Conservation (phyloP, 2,113 vertebrate genomes). For the Callocephalon fimbriatum region DNA sequence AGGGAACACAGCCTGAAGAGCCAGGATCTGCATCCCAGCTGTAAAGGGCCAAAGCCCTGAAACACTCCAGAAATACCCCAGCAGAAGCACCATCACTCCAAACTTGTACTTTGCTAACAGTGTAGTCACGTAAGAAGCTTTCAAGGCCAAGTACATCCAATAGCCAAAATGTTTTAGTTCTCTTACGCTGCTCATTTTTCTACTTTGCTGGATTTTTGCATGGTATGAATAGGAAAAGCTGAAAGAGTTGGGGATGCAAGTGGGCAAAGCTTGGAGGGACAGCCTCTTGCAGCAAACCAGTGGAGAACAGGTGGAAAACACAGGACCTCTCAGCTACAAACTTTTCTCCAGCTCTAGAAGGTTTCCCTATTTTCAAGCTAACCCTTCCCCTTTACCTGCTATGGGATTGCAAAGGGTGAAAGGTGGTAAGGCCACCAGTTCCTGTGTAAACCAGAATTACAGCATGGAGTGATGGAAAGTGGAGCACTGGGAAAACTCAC, state of each 20-base stretch:
- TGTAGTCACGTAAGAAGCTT: accelerated
- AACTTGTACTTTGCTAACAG: accelerated
- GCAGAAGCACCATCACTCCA: not conserved
- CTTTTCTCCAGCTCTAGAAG: not conserved
- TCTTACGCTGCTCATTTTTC: not conserved
- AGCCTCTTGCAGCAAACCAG: not conserved
- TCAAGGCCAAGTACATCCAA: not conserved
- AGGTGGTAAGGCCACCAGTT: not conserved
- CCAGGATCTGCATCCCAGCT: not conserved
- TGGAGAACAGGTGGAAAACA: not conserved
- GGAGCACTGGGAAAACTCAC: not conserved
- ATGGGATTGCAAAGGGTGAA: not conserved
- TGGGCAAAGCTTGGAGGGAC: not conserved
- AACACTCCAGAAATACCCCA: not conserved
- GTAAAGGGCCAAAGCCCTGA: not conserved
- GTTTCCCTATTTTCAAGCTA: not conserved
- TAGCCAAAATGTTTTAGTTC: not conserved
- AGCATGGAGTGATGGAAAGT: not conserved
- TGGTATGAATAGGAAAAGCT: not conserved
- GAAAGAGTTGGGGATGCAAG: too few relatives aligned
- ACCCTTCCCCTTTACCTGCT: not conserved
- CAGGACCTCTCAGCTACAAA: not conserved
- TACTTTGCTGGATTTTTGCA: not conserved
- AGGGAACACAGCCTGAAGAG: not conserved
- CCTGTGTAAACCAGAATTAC: not conserved